These are phyloP conservation scores for Myoxocephalus aenaeus DNA, from an alignment of 2,797 vertebrate genomes.

Conservation along the genomic window DNA sequence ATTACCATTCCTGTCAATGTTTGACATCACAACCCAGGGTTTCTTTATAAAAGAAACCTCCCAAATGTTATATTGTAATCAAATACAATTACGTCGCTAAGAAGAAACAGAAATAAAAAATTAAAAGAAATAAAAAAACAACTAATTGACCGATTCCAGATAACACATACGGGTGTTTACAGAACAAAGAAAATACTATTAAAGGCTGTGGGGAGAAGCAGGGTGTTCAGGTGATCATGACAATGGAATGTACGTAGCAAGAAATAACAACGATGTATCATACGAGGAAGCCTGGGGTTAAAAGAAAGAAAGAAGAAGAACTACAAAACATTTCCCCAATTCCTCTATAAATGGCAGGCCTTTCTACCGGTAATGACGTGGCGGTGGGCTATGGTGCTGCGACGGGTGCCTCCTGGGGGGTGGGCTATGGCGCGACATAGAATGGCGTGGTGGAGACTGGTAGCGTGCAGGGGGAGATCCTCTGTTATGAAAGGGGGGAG, in stretches of 20 bases:
- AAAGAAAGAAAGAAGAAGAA: conserved; percentile 47
- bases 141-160: not conserved
- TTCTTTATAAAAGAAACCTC: conserved; percentile 67
- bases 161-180: conserved; percentile 14
- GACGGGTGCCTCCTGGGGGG: conserved; percentile 79
- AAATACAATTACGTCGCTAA: conserved; percentile 3
- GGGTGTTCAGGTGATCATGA: conserved; percentile 42
- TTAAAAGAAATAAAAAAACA: not conserved
- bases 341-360: conserved; percentile 21
- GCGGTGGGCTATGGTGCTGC: conserved; percentile 82
- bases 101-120: not conserved
- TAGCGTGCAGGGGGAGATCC: conserved; percentile 90
- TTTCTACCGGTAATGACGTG: conserved; percentile 85
- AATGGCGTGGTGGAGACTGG: conserved; percentile 89
- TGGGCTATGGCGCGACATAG: conserved; percentile 84
- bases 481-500: conserved; percentile 91
- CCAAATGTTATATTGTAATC: conserved; percentile 6
- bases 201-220: conserved; percentile 65
- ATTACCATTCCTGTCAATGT: not conserved
- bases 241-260: conserved; percentile 83
- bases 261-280: conserved; percentile 42
- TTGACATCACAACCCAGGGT: conserved; percentile 30
- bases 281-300: conserved; percentile 48
- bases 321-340: conserved; percentile 63
- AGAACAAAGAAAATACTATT: conserved; percentile 11